Evolutionary conservation across 2,113 vertebrate species (phyloP), one percentile per base, ranked within the genome.

Genomic region (Oriolus oriolus): DNA sequence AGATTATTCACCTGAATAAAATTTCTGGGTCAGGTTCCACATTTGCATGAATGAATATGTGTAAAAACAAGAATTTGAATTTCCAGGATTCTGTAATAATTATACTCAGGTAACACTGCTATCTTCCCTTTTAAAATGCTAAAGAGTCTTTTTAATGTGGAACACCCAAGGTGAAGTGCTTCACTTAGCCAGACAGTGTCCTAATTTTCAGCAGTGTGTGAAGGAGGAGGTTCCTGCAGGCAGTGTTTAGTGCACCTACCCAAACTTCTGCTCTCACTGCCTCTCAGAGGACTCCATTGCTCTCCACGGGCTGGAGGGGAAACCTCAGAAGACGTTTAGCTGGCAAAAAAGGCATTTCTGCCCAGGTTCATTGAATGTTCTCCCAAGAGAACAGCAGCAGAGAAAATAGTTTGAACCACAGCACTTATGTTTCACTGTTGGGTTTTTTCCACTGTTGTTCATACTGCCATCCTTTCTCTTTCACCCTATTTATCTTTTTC

Each of bases 1-100:
- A 87, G 41, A 91, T 90, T 87, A 82, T 49, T 87, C 68, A 89
- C n/a, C 61, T 79, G 81, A 92, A 89, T 85, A 95, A 82, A 89
- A 89, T 87, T 82, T 87, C 79, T 76, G 28, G 77, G 74, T 87
- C 91, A 69, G 45, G n/a, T 64, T 84, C 53, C 42, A n/a, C 44
- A 87, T 95, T 89, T 87, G 65, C 80, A 79, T 93, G 77, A 64
- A 89, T 89, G 56, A 92, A 76, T 89, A 52, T 65, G 49, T 73
- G 69, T 76, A 28, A 89, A 90, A 81, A 42, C 41, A 76, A 69
- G 30, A 66, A 89, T 82, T 39, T 94, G 56, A 68, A 79, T 86
- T 96, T 95, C 53, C 77, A 89, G 53, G 41, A 22, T 84, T 82
- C 69, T 84, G 74, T 66, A 47, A 33, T 75, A 61, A 60, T 87